Percentiles rank a stretch among this genome's conserved stretches.
Evolutionary conservation across 1,140 invertebrate genomes (phyloP).

Genomic region (Trachelipus rathkii): DNA sequence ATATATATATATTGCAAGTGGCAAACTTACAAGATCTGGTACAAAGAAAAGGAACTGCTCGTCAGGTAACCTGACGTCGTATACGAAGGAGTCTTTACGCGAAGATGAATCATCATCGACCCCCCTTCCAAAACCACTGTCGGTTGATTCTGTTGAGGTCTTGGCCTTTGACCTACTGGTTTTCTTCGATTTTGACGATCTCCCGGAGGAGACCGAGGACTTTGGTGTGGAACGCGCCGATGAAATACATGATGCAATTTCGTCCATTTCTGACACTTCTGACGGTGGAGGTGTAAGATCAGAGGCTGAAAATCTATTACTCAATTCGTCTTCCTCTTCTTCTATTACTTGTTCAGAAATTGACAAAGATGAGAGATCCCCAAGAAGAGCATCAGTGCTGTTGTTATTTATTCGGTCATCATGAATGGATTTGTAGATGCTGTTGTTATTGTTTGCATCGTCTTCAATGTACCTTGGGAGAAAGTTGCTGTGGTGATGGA

Average conservation of each 20-base stretch:
- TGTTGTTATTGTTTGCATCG: conserved; percentile 12
- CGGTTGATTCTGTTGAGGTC: neutral
- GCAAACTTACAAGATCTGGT: conserved; percentile 41
- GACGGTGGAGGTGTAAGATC: neutral
- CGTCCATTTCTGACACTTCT: conserved; percentile 29
- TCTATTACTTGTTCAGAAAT: neutral
- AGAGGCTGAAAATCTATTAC: neutral
- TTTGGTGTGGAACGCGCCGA: conserved; percentile 30
- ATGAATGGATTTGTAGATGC: neutral
- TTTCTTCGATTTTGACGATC: conserved; percentile 1
- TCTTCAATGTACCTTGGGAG: neutral
- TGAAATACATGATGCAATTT: conserved; percentile 30
- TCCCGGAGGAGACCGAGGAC: conserved; percentile 26
- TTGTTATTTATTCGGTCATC: neutral
- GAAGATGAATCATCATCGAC: neutral
- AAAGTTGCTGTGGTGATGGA: conserved; percentile 1
- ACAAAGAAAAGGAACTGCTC: conserved; percentile 45
- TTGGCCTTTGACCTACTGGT: neutral
- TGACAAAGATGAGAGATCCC: neutral
- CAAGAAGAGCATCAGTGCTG: neutral
- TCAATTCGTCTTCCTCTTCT: neutral
- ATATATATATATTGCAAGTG: no score
- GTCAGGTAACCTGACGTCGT: conserved; percentile 42
- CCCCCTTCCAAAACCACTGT: neutral
- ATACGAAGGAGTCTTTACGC: conserved; percentile 41